Conservation (phyloP, 1,140 invertebrate genomes). For the Drosophila takahashii region DNA sequence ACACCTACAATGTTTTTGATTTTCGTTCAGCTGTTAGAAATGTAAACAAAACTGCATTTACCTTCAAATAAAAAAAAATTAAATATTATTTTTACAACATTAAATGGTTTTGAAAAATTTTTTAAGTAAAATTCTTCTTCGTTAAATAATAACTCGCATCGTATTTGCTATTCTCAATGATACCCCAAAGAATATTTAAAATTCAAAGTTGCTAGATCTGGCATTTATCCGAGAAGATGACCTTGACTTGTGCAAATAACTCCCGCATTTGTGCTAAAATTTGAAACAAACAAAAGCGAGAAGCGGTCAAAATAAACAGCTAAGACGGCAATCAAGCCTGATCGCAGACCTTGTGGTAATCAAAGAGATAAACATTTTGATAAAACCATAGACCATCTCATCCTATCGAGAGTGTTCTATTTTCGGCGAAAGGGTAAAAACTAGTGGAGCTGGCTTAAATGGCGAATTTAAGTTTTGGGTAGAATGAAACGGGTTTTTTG, state of each 20-base stretch:
- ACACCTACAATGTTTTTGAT: neutral
- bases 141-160: conserved; percentile 3
- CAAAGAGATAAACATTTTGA: conserved; percentile 17
- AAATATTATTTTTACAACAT: neutral
- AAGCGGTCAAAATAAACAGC: conserved; percentile 28
- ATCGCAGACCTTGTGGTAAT: conserved; percentile 40
- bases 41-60: neutral
- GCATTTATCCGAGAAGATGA: conserved; percentile 39
- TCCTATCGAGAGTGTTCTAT: conserved; percentile 51
- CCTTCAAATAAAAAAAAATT: too few species aligned
- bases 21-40: neutral
- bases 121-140: neutral
- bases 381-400: conserved; percentile 13
- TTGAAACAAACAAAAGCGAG: conserved; percentile 47
- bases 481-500: conserved; percentile 40
- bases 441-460: conserved; percentile 5
- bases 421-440: conserved; percentile 42
- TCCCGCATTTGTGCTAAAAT: conserved; percentile 59
- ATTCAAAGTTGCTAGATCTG: conserved; percentile 34
- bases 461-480: neutral
- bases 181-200: conserved; percentile 6
- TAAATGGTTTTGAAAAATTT: neutral
- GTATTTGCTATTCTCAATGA: neutral
- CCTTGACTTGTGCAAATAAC: conserved; percentile 47
- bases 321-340: conserved; percentile 36